Percentiles rank a stretch among this genome's conserved stretches.
Conservation (phyloP, 2,888 invertebrate species). For the Dromius quadrimaculatus region DNA sequence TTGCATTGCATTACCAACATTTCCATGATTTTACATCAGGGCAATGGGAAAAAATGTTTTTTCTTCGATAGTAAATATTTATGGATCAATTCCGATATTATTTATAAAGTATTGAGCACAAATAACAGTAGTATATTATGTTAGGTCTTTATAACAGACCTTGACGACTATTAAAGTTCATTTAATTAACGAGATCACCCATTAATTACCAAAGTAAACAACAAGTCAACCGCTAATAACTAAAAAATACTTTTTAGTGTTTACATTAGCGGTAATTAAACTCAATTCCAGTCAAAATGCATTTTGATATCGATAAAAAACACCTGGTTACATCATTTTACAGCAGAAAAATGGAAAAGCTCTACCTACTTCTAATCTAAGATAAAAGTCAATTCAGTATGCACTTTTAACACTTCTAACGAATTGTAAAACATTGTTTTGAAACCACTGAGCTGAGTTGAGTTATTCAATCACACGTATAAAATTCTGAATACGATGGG, state of each 20-base stretch:
- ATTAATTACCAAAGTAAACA: background rate
- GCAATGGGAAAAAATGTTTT: too few relatives aligned
- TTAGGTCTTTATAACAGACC: background rate
- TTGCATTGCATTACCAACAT: too few relatives aligned
- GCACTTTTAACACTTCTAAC: slow-evolving; percentile 18
- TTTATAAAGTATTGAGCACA: background rate
- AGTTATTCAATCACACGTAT: too few relatives aligned
- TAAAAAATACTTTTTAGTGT: slow-evolving; percentile 19
- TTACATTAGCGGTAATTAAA: slow-evolving; percentile 10
- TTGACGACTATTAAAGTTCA: background rate
- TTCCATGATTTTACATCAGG: too few relatives aligned
- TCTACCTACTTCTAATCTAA: slow-evolving; percentile 47
- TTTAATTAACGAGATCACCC: background rate
- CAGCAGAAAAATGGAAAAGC: slow-evolving; percentile 51
- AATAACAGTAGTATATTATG: background rate
- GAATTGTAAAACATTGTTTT: slow-evolving; percentile 21
- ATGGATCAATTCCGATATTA: background rate
- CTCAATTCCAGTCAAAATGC: slow-evolving; percentile 44
- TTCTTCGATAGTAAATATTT: too few relatives aligned
- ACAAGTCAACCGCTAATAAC: slow-evolving; percentile 28
- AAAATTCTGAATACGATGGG: too few relatives aligned
- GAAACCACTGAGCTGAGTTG: too few relatives aligned
- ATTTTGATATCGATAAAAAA: slow-evolving; percentile 51
- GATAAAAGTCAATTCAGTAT: slow-evolving; percentile 31
- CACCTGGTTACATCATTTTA: slow-evolving; percentile 51